A percentile compares a stretch with the other conserved stretches of the same genome.
phyloP scores from a whole-genome alignment of 2,888 invertebrate genomes.

The Troglohyphantes excavatus region DNA sequence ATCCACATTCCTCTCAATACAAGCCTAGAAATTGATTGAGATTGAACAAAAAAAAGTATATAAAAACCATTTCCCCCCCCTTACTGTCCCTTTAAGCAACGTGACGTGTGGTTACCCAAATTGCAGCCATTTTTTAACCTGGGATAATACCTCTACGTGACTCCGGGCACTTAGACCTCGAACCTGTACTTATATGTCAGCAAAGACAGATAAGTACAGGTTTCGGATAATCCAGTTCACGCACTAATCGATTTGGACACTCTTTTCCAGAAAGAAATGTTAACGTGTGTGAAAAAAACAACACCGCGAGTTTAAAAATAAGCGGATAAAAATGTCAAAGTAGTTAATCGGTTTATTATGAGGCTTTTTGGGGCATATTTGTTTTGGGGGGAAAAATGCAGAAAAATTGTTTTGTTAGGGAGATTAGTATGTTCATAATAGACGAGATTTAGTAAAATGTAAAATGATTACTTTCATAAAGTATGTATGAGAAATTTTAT shows the following conservation, averaged over 20 bases:
- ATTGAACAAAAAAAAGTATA: slow-evolving; percentile 20
- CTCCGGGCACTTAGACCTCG: slow-evolving; percentile 23
- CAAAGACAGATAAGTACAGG: slow-evolving; percentile 48
- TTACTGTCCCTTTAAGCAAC: slow-evolving; percentile 16
- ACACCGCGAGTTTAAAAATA: neutral
- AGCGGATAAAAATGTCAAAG: neutral
- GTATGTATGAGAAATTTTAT: too few relatives aligned
- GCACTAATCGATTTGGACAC: slow-evolving; percentile 18
- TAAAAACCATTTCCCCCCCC: neutral
- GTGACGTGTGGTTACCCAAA: slow-evolving; percentile 48
- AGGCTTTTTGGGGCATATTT: neutral
- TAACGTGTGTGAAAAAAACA: neutral
- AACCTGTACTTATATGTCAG: slow-evolving; percentile 51
- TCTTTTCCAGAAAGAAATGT: neutral
- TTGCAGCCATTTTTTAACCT: slow-evolving; percentile 56
- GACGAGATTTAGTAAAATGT: too few relatives aligned
- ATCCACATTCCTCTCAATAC: neutral
- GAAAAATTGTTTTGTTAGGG: too few relatives aligned
- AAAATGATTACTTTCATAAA: too few relatives aligned
- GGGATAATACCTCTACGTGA: slow-evolving; percentile 57
- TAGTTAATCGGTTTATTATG: neutral
- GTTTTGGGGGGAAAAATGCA: too few relatives aligned
- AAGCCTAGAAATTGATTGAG: slow-evolving; percentile 10
- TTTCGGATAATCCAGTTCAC: slow-evolving; percentile 41
- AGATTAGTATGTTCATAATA: too few relatives aligned